These are phyloP conservation scores for Apteryx owenii DNA, from an alignment of 2,113 vertebrate genomes.

Conservation along the genomic window DNA sequence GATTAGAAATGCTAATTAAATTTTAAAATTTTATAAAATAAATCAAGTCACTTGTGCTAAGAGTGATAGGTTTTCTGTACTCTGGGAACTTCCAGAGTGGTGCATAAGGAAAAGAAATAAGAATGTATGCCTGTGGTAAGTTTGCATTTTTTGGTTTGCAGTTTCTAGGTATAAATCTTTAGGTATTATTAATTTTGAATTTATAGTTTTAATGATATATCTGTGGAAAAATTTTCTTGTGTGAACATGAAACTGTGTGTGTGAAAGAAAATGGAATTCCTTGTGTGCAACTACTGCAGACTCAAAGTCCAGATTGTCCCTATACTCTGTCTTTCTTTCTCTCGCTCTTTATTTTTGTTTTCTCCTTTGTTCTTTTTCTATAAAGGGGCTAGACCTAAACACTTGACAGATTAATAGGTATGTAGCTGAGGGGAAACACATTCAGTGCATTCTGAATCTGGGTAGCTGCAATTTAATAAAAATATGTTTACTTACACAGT, in stretches of 20 bases:
- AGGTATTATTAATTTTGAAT: background rate
- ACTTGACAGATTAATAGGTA: background rate
- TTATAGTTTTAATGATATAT: background rate
- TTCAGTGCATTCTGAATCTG: background rate
- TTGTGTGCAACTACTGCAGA: background rate
- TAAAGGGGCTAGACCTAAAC: background rate
- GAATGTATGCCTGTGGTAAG: background rate
- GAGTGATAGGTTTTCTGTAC: background rate
- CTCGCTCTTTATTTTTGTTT: background rate
- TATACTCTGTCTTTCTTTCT: background rate
- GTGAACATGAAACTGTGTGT: background rate
- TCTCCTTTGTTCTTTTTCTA: background rate
- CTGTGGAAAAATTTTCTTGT: background rate
- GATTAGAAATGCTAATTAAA: background rate
- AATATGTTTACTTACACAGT: background rate
- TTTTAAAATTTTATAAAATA: background rate
- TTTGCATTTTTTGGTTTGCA: background rate
- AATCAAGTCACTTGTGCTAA: background rate
- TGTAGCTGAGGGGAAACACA: background rate
- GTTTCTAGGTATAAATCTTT: background rate
- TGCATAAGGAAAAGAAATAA: background rate
- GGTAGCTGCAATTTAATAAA: background rate
- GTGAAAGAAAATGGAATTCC: background rate
- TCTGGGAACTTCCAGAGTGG: background rate
- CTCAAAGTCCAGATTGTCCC: background rate